Evolutionary conservation across 2,113 vertebrate species (phyloP).

Genomic region (Centropus bengalensis): DNA sequence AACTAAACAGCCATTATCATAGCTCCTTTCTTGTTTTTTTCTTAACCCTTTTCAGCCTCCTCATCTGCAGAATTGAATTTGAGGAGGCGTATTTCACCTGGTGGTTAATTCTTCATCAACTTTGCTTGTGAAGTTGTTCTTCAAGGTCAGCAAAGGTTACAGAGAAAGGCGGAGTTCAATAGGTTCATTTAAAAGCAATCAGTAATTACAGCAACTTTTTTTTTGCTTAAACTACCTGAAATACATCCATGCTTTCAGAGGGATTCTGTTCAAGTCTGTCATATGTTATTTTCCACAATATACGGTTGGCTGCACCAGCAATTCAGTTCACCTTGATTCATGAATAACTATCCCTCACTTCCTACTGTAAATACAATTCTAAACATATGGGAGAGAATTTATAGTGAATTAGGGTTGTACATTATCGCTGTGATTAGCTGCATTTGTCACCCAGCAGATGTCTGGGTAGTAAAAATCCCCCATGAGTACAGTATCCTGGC

Average conservation of each 20-base stretch:
- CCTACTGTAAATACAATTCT: conserved; percentile 54
- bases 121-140: neutral
- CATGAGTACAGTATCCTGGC: conserved; percentile 46
- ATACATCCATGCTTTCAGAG: neutral
- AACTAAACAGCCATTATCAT: neutral
- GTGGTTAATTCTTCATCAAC: neutral
- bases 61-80: neutral
- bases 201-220: neutral
- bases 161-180: neutral
- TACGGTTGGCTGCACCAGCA: neutral
- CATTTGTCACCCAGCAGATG: conserved; percentile 66
- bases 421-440: conserved; percentile 35
- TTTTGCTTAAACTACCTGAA: neutral
- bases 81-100: neutral
- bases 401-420: neutral
- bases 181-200: neutral
- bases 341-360: conserved; percentile 18
- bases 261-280: neutral
- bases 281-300: neutral
- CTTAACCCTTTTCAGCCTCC: conserved; percentile 4
- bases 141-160: conserved; percentile 3
- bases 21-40: neutral
- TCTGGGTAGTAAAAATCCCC: conserved; percentile 57
- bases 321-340: conserved; percentile 36
- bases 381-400: conserved; percentile 54